These are phyloP conservation scores for Homalodisca vitripennis DNA, from an alignment of 1,140 invertebrate genomes.

Conservation along the genomic window DNA sequence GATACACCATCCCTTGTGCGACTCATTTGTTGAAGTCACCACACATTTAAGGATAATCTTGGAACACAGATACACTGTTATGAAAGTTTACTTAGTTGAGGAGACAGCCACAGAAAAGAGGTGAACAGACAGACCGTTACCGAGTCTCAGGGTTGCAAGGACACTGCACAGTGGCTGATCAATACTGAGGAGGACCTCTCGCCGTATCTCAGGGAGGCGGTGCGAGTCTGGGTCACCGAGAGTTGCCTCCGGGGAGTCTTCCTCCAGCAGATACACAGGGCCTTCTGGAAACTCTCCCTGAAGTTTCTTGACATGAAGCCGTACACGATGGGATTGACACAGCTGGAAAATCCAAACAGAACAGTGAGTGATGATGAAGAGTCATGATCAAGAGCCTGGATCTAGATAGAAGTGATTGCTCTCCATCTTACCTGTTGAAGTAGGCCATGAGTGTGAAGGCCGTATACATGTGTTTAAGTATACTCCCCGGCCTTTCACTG, in stretches of 20 bases:
- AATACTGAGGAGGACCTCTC: neutral
- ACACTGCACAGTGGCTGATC: no score
- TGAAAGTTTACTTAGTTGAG: no score
- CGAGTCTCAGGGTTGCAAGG: no score
- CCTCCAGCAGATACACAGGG: conserved; percentile 48
- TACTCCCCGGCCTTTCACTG: conserved; percentile 38
- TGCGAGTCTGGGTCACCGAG: conserved; percentile 45
- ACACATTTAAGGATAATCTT: no score
- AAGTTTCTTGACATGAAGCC: conserved; percentile 82
- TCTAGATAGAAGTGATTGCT: neutral
- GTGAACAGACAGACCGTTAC: no score
- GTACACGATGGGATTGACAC: conserved; percentile 76
- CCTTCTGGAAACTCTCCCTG: conserved; percentile 59
- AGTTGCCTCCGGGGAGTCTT: conserved; percentile 34
- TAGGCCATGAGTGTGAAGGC: conserved; percentile 65
- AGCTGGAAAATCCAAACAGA: conserved; percentile 51
- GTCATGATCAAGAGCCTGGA: neutral
- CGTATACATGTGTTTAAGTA: conserved; percentile 60
- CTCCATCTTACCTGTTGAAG: conserved; percentile 58
- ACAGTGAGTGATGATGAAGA: neutral
- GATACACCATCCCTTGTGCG: no score
- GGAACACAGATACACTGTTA: no score
- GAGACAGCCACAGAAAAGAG: no score
- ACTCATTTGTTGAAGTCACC: no score
- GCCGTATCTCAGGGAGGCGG: conserved; percentile 44